Conservation (phyloP, 2,113 vertebrate genomes). For the Pseudorectes ferrugineus region DNA sequence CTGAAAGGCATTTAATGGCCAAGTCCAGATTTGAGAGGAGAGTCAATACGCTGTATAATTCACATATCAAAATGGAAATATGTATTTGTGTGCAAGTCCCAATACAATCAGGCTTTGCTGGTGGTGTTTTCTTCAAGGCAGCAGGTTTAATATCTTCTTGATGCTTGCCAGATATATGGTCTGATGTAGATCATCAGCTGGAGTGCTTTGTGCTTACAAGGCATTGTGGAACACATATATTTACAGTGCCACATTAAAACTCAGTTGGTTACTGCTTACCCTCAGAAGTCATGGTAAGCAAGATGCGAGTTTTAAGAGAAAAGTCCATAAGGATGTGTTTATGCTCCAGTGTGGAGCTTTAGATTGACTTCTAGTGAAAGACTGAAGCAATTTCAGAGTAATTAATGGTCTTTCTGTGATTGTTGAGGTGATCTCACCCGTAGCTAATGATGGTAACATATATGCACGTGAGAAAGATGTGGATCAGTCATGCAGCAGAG, state of each 20-base stretch:
- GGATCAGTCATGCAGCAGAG: neutral
- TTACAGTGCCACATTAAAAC: conserved; percentile 13
- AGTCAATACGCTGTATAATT: neutral
- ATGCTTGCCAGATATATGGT: neutral
- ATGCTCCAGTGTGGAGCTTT: neutral
- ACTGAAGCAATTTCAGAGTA: conserved; percentile 48
- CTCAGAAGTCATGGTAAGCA: conserved; percentile 4
- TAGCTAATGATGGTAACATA: conserved; percentile 15
- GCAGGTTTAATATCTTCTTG: neutral
- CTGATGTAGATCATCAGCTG: neutral
- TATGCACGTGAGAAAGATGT: neutral
- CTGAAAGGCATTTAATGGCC: neutral
- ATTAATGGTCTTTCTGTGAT: conserved; percentile 55
- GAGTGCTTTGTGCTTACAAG: neutral
- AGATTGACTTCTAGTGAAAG: neutral
- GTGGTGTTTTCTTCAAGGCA: conserved; percentile 1
- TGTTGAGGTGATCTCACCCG: neutral
- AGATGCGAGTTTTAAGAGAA: neutral
- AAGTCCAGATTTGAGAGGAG: neutral
- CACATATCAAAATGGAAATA: neutral
- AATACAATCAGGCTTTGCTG: neutral
- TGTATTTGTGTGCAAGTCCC: neutral
- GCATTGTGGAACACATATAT: conserved; percentile 1
- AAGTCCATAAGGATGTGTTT: conserved; percentile 27
- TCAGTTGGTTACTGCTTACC: conserved; percentile 3